A percentile compares a stretch with the other conserved stretches of the same genome.
Conservation (phyloP, 1,140 invertebrate genomes). For the Drosophila bocki region DNA sequence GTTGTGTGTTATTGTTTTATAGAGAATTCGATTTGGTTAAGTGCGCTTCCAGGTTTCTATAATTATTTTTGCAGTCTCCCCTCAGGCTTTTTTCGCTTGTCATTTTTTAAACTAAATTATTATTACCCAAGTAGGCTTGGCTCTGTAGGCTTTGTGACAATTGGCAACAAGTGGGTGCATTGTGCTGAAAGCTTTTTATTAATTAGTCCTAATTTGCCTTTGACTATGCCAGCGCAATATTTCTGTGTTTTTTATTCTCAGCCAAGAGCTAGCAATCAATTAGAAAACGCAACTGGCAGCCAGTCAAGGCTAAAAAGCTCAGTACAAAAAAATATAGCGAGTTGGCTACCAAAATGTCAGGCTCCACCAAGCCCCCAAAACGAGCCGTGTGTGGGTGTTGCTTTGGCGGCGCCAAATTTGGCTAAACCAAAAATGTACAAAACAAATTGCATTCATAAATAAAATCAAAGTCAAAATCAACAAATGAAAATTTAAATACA, state of each 20-base stretch:
- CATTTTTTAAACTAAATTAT: conserved; percentile 73
- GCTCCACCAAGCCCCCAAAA: conserved; percentile 34
- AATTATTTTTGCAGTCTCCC: conserved; percentile 23
- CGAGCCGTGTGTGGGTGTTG: conserved; percentile 60
- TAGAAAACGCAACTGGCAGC: conserved; percentile 48
- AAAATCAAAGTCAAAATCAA: conserved; percentile 55
- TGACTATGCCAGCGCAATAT: conserved; percentile 56
- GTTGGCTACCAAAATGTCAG: conserved; percentile 53
- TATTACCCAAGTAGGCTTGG: conserved; percentile 47
- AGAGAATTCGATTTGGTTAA: conserved; percentile 80
- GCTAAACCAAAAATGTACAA: conserved; percentile 69
- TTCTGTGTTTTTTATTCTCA: conserved; percentile 6
- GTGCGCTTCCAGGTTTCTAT: conserved; percentile 64
- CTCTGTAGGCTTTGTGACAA: conserved; percentile 32
- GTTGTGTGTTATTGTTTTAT: conserved; percentile 70
- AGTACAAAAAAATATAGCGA: conserved; percentile 11
- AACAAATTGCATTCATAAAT: conserved; percentile 82
- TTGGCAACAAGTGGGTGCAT: conserved; percentile 40
- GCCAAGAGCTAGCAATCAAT: conserved; percentile 38
- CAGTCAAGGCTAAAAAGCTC: conserved; percentile 46
- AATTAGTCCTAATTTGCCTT: conserved; percentile 69
- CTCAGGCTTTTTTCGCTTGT: conserved; percentile 20
- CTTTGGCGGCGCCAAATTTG: conserved; percentile 79
- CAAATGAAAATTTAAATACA: conserved; percentile 10
- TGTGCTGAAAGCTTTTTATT: conserved; percentile 65